Evolutionary conservation across 2,797 vertebrate genomes (phyloP).

Genomic region (Clarias fuscus): DNA sequence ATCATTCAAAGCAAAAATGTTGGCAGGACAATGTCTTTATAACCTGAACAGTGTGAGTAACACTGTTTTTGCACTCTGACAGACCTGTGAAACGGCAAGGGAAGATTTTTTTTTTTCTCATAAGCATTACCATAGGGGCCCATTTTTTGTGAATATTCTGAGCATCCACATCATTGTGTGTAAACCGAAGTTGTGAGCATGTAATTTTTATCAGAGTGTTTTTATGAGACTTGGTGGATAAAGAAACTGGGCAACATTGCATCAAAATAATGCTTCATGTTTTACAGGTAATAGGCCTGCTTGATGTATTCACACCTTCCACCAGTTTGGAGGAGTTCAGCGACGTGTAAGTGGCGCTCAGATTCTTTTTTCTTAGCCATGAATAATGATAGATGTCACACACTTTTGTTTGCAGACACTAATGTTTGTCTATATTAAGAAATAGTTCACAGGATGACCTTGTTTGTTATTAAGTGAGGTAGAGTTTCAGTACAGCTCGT

Average conservation of each 20-base stretch:
- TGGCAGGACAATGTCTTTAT: background rate
- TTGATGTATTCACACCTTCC: slow-evolving; percentile 93
- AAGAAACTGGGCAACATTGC: slow-evolving; percentile 17
- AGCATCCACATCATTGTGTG: background rate
- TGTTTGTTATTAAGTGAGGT: background rate
- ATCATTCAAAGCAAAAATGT: background rate
- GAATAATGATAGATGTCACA: background rate
- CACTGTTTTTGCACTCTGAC: background rate
- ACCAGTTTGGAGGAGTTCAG: slow-evolving; percentile 91
- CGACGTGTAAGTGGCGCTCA: slow-evolving; percentile 86
- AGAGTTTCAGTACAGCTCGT: background rate
- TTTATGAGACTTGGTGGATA: background rate
- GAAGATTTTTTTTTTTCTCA: background rate
- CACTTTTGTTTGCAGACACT: background rate
- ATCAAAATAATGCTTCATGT: slow-evolving; percentile 21
- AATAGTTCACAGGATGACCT: background rate
- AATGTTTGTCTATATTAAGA: background rate
- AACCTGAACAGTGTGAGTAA: background rate
- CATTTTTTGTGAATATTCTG: background rate
- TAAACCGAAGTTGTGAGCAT: background rate
- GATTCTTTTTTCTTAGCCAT: background rate
- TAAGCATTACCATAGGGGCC: background rate
- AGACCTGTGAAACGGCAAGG: background rate
- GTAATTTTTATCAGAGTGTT: background rate
- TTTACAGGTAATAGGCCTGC: slow-evolving; percentile 89